Evolutionary conservation across 1,140 invertebrate species (phyloP).

Genomic region (Neotoxoptera formosana): DNA sequence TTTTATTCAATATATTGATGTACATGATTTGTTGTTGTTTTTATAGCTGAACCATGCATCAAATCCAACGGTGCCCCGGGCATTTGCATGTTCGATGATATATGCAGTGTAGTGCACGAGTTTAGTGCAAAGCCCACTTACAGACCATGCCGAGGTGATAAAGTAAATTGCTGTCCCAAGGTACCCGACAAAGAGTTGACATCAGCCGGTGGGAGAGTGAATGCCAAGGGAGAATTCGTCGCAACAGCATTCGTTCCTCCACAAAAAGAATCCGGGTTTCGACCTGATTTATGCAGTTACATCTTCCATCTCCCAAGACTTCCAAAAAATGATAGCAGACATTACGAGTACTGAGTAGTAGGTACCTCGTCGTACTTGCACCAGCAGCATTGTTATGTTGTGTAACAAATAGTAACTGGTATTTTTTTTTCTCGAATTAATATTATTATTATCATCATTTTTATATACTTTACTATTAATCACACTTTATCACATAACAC

Average conservation of each 20-base stretch:
- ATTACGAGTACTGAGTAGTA: background rate
- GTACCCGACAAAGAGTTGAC: background rate
- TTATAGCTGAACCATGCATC: background rate
- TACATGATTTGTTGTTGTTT: background rate
- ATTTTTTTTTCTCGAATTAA: too few relatives aligned
- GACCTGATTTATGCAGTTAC: background rate
- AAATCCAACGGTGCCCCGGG: background rate
- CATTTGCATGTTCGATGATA: background rate
- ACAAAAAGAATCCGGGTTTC: background rate
- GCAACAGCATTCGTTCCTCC: background rate
- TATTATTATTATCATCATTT: too few relatives aligned
- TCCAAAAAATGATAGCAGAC: background rate
- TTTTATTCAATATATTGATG: background rate
- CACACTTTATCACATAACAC: too few relatives aligned
- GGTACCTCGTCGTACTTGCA: background rate
- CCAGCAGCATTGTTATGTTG: background rate
- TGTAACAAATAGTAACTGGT: too few relatives aligned
- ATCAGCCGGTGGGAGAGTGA: rapidly evolving
- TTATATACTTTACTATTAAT: too few relatives aligned
- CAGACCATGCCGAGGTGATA: rapidly evolving
- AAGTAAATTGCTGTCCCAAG: background rate
- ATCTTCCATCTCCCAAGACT: background rate
- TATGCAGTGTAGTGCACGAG: background rate
- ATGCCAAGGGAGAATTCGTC: background rate
- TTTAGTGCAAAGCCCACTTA: rapidly evolving